Conservation (phyloP, 2,888 invertebrate species). For the Amiota communis region DNA sequence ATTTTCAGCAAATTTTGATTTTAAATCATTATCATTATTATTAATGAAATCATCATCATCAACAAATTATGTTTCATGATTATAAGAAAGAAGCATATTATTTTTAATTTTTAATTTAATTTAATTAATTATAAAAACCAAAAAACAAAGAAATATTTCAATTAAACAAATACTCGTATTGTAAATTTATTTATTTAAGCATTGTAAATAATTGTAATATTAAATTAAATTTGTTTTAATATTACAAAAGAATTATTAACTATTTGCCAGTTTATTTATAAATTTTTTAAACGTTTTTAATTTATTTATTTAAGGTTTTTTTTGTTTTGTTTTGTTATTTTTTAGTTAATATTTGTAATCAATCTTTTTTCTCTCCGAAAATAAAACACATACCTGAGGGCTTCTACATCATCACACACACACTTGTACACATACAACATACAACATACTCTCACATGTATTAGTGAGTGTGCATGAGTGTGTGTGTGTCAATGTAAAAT, state of each 20-base stretch:
- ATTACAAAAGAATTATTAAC: conserved; percentile 47
- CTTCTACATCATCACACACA: conserved; percentile 54
- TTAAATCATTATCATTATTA: conserved; percentile 42
- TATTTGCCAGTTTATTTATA: conserved; percentile 53
- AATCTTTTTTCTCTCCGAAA: conserved; percentile 79
- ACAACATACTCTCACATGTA: conserved; percentile 25
- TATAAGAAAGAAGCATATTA: too few relatives aligned
- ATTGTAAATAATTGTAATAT: conserved; percentile 43
- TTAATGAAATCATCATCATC: not conserved
- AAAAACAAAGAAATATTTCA: not conserved
- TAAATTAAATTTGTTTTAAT: conserved; percentile 42
- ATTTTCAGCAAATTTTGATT: conserved; percentile 63
- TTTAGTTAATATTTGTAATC: conserved; percentile 73
- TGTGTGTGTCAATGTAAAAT: conserved; percentile 44
- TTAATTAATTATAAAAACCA: not conserved
- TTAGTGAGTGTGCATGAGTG: not conserved
- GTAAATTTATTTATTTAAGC: conserved; percentile 43
- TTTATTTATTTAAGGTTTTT: conserved; percentile 14
- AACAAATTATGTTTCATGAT: too few relatives aligned
- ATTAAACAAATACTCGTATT: not conserved
- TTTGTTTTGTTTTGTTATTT: conserved; percentile 44
- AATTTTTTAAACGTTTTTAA: conserved; percentile 5
- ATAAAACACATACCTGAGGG: conserved; percentile 77
- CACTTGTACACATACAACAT: conserved; percentile 9
- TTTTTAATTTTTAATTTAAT: too few relatives aligned